Base-by-base conservation (phyloP, 2,888 invertebrate genomes). In the Homarus gammarus region DNA sequence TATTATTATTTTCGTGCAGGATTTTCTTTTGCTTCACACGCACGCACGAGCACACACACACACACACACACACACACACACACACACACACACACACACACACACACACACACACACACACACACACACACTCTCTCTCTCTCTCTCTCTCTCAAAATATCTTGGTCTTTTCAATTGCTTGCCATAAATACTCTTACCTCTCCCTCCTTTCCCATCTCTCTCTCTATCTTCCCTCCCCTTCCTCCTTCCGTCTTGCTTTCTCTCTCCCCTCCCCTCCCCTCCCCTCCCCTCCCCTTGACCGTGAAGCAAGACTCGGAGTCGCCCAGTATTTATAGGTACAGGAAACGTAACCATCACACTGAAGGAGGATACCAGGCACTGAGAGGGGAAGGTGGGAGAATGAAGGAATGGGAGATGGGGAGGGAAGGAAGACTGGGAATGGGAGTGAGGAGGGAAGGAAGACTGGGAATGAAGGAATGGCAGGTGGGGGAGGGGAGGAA, bases 81-180 rank as follows among this genome's bases (percentile, higher is more conserved):
- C 56, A 56, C 56, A 56, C 56, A 18, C 56, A 56, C 56, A 56
- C 56, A 56, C 56, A 56, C 56, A 56, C 56, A 56, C 44, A 44
- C 44, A 44, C 44, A 44, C 44, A 44, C 44, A 44, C 44, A 8
- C 44, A 44, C 44, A 44, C 44, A 44, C 44, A 44, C 44, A 44
- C 44, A 44, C 44, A 12, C 44, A 44, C 6, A 12, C 6, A 44
- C n/a, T n/a, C n/a, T n/a, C n/a, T n/a, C n/a, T n/a, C n/a, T 68
- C 68, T 68, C n/a, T 27, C n/a, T 68, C 68, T 68, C n/a, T 27
- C n/a, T 68, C n/a, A 31, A 27, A 27, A 15, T 2, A n/a, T n/a
- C n/a, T n/a, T 27, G 5, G 22, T 27, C 27, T 27, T 61, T 5
- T 22, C 10, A 22, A n/a, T 27, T 61, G n/a, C 61, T 18, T 10